Conservation (phyloP, 2,888 invertebrate species). For the Pseudococcus jackbeardsleyi region DNA sequence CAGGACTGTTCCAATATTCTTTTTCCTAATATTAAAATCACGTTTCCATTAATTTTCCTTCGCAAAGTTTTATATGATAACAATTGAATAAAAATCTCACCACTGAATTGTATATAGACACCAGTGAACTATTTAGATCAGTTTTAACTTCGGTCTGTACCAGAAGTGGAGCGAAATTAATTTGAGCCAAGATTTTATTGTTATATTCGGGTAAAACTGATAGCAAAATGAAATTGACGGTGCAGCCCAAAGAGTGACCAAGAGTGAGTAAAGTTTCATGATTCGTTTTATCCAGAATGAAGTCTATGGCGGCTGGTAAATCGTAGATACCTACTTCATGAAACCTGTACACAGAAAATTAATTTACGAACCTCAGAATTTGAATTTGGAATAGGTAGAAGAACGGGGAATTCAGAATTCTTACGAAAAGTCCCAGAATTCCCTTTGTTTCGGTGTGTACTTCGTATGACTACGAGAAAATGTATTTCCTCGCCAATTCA, state of each 20-base stretch:
- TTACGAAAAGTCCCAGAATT: slow-evolving; percentile 78
- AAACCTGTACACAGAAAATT: slow-evolving; percentile 75
- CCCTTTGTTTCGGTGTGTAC: slow-evolving; percentile 71
- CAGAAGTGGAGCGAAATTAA: slow-evolving; percentile 77
- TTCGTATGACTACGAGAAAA: slow-evolving; percentile 78
- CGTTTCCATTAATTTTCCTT: too few relatives aligned
- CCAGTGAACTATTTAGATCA: too few relatives aligned
- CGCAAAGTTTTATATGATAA: too few relatives aligned
- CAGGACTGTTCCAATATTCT: too few relatives aligned
- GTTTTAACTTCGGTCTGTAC: too few relatives aligned
- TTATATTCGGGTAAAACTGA: slow-evolving; percentile 79
- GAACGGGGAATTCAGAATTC: too few relatives aligned
- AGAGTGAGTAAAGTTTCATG: slow-evolving; percentile 75
- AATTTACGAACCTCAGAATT: too few relatives aligned
- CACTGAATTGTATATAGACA: too few relatives aligned
- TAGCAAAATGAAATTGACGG: slow-evolving; percentile 80
- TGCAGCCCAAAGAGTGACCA: slow-evolving; percentile 93
- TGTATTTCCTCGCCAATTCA: slow-evolving; percentile 85
- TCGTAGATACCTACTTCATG: slow-evolving; percentile 91
- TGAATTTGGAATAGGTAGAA: too few relatives aligned
- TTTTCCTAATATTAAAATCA: too few relatives aligned
- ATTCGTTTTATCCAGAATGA: slow-evolving; percentile 74
- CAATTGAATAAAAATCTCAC: too few relatives aligned
- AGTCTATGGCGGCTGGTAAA: slow-evolving; percentile 86
- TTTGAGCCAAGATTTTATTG: slow-evolving; percentile 74